Percentiles rank a stretch among this genome's conserved stretches.
Conservation (phyloP, 1,140 invertebrate species). For the Lithobius niger region DNA sequence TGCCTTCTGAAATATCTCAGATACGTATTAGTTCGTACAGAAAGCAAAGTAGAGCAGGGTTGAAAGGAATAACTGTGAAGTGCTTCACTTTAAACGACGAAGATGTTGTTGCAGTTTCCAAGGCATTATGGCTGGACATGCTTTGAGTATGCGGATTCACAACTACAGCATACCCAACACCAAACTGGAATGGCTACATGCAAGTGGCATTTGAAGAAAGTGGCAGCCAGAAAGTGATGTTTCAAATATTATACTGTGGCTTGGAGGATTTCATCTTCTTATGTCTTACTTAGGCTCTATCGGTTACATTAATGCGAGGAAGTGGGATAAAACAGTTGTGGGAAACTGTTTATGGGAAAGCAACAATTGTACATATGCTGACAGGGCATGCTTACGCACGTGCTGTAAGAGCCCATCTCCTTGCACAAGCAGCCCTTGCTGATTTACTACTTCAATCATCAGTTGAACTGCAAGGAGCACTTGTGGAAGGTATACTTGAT, state of each 20-base stretch:
- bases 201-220: not conserved
- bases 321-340: constrained; percentile 11
- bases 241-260: constrained; percentile 13
- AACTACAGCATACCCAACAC: not conserved
- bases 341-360: constrained; percentile 4
- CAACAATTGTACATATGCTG: constrained; percentile 17
- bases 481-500: not conserved
- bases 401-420: constrained; percentile 16
- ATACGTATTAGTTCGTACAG: not conserved
- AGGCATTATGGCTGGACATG: not conserved
- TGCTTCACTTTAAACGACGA: not conserved
- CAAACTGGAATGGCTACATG: not conserved
- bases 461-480: not conserved
- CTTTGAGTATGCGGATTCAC: not conserved
- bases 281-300: constrained; percentile 8
- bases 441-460: constrained; percentile 3
- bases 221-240: not conserved
- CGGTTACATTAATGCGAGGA: constrained; percentile 1
- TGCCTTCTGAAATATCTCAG: no score
- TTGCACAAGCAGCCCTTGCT: not conserved
- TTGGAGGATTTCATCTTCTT: constrained; percentile 16
- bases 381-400: constrained; percentile 12
- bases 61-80: not conserved
- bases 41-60: not conserved
- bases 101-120: not conserved